Evolutionary conservation across 2,113 vertebrate species (phyloP), one percentile per base, ranked within the genome.

Genomic region (Coreoperca whiteheadi): DNA sequence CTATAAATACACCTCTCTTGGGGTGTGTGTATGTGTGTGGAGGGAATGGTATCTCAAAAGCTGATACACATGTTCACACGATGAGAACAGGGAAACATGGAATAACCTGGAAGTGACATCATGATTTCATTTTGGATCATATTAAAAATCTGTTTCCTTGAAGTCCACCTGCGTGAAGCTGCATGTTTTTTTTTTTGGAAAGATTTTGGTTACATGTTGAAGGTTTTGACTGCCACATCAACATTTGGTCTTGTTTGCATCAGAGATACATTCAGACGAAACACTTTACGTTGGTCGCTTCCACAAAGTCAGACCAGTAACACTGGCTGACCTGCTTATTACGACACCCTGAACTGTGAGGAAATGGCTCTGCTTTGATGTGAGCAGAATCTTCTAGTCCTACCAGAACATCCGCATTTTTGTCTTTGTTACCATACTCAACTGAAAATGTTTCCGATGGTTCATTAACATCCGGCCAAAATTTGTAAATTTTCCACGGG

Each of bases 1-100:
- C 89, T 96, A 96, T 96, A 93, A 95, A 96, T 96, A 95, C 80
- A 84, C 87, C 46, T 73, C 50, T 23, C 74, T 28, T 32, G 56
- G 51, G 56, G 77, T 82, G 87, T 83, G 76, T 85, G 72, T 77
- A 46, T 86, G 64, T 65, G 67, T 82, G 79, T 66, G 79, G 64
- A 54, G 25, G 43, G 77, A 59, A 34, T 50, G 57, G 74, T 85
- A 77, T 81, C 79, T 84, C 43, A 73, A 61, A 86, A 80, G 87
- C 25, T 77, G 54, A 72, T 80, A 78, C 81, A 81, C 75, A 70
- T 88, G 79, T 91, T 85, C 79, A 74, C 77, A 73, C 37, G 34
- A 74, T 71, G 64, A 37, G 72, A 91, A 79, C 68, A 83, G 56
- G 60, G 25, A 78, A 66, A 79, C 46, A 75, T 76, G 18, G 51